Base-by-base conservation (phyloP, 2,113 vertebrate genomes). In the Colistium nudipinnis region DNA sequence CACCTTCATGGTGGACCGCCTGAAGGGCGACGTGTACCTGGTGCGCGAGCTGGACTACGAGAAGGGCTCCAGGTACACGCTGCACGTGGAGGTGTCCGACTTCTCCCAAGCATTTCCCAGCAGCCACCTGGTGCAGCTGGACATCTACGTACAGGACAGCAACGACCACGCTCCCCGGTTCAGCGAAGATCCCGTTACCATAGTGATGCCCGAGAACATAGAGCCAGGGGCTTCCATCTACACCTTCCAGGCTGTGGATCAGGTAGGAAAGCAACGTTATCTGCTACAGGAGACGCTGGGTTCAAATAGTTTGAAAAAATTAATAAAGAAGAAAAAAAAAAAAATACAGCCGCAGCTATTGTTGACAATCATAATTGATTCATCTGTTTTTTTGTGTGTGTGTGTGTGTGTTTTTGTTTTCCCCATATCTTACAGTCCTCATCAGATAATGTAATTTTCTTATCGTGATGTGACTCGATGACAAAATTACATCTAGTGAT, bases 121-220 rank as follows among this genome's bases (percentile, higher is more conserved):
- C 81, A 95, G 93, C 86, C 92, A 93, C n/a, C 73, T 95, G 76
- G 85, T 98, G 70, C 89, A 95, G 48, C 92, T 98, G 8, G 94
- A 96, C 27, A 95, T 99, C 83, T 85, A 90, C 0, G 95, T 99
- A 31, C 94, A 96, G 84, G 98, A 98, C 81, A 94, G 93, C 78
- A 99, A 99, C 0, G 97, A 99, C 82, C 96, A 99, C 10, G 79
- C 93, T 0, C 98, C 98, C 1, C 72, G 89, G 76, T 99, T 99
- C 66, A 91, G 94, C 0, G 95, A 97, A n/a, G 97, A 99, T 57
- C 97, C 96, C 0, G 65, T 98, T 41, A 96, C 95, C 7, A 90
- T 98, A 1, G 96, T 97, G 62, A 88, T 98, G 30, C 87, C 93
- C 0, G 98, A 99, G 88, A 96, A 96, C 10, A 84, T 90, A 0